phyloP scores from a whole-genome alignment of 2,888 invertebrate species.

The Cosmopolites sordidus region DNA sequence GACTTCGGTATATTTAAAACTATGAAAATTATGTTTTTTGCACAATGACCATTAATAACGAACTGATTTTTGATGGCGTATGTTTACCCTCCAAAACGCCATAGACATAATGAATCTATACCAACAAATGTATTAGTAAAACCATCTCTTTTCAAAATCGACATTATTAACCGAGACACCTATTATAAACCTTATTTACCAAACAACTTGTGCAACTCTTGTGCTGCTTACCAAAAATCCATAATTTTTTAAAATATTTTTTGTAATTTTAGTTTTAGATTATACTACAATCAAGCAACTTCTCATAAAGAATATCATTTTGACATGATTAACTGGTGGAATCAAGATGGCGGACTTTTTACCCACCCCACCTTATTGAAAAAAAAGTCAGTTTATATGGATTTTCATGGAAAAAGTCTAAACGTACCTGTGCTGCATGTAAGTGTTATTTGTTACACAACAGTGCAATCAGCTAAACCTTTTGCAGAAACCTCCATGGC shows the following conservation, averaged over 20 bases:
- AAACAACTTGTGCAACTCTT: too few relatives aligned
- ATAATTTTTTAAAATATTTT: background rate
- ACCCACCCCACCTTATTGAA: slow-evolving; percentile 62
- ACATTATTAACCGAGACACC: too few relatives aligned
- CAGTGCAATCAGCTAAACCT: background rate
- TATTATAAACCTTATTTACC: too few relatives aligned
- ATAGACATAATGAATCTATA: too few relatives aligned
- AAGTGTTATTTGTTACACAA: slow-evolving; percentile 41
- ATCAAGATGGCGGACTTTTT: slow-evolving; percentile 57
- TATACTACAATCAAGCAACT: slow-evolving; percentile 69
- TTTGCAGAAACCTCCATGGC: slow-evolving; percentile 66
- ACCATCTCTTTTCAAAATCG: too few relatives aligned
- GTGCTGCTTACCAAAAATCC: too few relatives aligned
- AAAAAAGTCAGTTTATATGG: slow-evolving; percentile 57
- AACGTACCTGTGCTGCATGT: slow-evolving; percentile 71
- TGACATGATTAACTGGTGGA: slow-evolving; percentile 70
- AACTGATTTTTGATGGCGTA: too few relatives aligned
- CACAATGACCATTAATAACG: too few relatives aligned
- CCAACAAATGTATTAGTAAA: too few relatives aligned
- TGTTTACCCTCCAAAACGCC: too few relatives aligned
- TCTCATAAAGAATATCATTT: slow-evolving; percentile 57
- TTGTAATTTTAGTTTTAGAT: slow-evolving; percentile 54
- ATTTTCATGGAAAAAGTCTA: slow-evolving; percentile 63
- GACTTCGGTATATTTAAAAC: too few relatives aligned
- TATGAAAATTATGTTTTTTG: too few relatives aligned